These are phyloP conservation scores for Lucinisca nassula DNA, from an alignment of 2,888 invertebrate species.

Conservation along the genomic window DNA sequence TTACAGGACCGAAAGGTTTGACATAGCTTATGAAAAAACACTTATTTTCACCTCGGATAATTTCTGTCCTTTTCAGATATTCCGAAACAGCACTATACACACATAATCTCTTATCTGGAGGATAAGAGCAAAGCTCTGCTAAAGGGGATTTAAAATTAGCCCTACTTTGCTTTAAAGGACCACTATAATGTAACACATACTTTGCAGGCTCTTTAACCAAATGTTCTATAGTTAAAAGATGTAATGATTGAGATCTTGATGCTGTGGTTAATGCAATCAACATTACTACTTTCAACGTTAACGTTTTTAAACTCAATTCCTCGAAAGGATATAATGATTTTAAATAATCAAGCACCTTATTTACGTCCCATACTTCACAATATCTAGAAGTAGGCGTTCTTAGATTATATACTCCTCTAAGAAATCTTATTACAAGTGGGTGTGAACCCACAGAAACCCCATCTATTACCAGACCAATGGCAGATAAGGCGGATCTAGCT, in stretches of 20 bases:
- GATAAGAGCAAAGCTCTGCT: neutral
- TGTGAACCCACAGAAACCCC: constrained; percentile 1
- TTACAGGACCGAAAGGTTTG: neutral
- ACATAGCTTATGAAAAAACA: neutral
- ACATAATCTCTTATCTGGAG: neutral
- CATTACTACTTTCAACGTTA: neutral
- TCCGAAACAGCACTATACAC: neutral
- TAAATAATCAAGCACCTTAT: constrained; percentile 1
- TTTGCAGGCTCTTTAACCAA: neutral
- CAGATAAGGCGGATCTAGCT: constrained; percentile 30
- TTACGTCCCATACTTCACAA: constrained; percentile 20
- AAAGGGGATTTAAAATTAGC: neutral
- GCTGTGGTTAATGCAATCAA: neutral
- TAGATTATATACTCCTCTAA: constrained; percentile 24
- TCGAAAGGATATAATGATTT: neutral
- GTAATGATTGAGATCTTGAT: neutral
- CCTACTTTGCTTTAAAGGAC: neutral
- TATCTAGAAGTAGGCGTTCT: neutral
- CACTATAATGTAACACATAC: neutral
- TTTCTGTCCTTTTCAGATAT: neutral
- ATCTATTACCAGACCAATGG: constrained; percentile 3
- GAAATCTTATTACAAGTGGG: constrained; percentile 22
- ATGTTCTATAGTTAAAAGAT: neutral
- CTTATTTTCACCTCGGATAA: neutral
- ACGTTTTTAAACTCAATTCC: neutral